These are phyloP conservation scores for Portevinia maculata DNA, from an alignment of 2,888 invertebrate genomes.

Conservation along the genomic window DNA sequence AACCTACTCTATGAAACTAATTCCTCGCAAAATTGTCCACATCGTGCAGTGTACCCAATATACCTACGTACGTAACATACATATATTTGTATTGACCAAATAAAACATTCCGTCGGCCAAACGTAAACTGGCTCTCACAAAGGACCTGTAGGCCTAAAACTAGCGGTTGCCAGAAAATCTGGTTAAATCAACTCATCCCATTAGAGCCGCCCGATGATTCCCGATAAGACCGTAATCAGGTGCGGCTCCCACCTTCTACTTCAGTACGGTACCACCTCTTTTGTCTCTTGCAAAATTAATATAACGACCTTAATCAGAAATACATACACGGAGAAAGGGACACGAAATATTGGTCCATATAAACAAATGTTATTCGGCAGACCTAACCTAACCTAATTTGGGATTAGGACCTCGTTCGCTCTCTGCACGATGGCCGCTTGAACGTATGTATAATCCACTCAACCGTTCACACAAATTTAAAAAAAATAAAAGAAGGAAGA, in stretches of 20 bases:
- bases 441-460: conserved; percentile 66
- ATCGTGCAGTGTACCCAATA: not conserved
- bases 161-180: conserved; percentile 51
- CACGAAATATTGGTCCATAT: conserved; percentile 25
- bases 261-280: conserved; percentile 31
- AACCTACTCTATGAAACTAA: conserved; percentile 38
- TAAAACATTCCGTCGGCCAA: conserved; percentile 38
- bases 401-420: conserved; percentile 41
- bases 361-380: conserved; percentile 40
- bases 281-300: conserved; percentile 68
- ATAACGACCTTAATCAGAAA: conserved; percentile 60
- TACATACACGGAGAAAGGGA: not conserved
- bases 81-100: conserved; percentile 6
- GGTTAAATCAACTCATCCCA: conserved; percentile 5
- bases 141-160: conserved; percentile 56
- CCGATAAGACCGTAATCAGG: conserved; percentile 72
- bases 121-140: conserved; percentile 31
- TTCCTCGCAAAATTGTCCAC: conserved; percentile 39
- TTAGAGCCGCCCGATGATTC: conserved; percentile 52
- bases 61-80: not conserved
- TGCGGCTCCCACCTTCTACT: conserved; percentile 67
- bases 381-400: conserved; percentile 55
- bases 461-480: conserved; percentile 60
- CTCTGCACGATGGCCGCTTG: conserved; percentile 31
- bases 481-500: conserved; percentile 49